phyloP scores from a whole-genome alignment of 2,797 vertebrate genomes.

The Pangasius larnaudii region DNA sequence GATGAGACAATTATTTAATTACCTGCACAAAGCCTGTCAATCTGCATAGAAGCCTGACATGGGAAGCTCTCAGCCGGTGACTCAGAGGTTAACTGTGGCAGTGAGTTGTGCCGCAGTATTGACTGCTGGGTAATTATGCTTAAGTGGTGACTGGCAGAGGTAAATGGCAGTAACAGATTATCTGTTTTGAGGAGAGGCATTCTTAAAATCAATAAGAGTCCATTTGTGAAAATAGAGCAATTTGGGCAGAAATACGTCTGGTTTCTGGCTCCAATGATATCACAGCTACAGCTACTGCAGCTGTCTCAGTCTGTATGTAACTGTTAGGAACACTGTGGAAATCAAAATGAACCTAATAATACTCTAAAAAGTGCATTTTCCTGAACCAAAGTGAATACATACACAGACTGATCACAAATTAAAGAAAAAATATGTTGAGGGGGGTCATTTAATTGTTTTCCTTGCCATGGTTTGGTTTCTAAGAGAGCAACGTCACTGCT shows the following conservation, averaged over 20 bases:
- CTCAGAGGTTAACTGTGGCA: conserved; percentile 64
- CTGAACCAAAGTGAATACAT: background rate
- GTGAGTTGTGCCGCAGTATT: conserved; percentile 60
- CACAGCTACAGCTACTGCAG: conserved; percentile 34
- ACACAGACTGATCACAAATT: background rate
- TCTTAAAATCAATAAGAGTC: conserved; percentile 81
- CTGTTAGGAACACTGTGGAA: background rate
- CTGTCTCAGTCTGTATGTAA: conserved; percentile 12
- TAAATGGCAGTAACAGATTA: conserved; percentile 76
- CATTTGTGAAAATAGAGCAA: conserved; percentile 77
- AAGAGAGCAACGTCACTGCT: background rate
- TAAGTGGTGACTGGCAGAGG: conserved; percentile 72
- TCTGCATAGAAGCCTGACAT: conserved; percentile 27
- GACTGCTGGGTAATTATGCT: conserved; percentile 72
- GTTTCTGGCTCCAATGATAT: conserved; percentile 61
- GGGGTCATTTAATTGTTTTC: background rate
- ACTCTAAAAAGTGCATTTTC: background rate
- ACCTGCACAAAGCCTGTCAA: conserved; percentile 41
- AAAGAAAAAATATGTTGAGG: background rate
- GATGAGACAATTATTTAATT: conserved; percentile 55
- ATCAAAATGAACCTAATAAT: background rate
- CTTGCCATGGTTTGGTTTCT: background rate
- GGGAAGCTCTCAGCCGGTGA: conserved; percentile 43
- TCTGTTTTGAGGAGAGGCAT: conserved; percentile 72
- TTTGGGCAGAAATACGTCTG: conserved; percentile 74